These are phyloP conservation scores for Rhagoletis zephyria DNA, from an alignment of 1,140 invertebrate species.

Conservation along the genomic window DNA sequence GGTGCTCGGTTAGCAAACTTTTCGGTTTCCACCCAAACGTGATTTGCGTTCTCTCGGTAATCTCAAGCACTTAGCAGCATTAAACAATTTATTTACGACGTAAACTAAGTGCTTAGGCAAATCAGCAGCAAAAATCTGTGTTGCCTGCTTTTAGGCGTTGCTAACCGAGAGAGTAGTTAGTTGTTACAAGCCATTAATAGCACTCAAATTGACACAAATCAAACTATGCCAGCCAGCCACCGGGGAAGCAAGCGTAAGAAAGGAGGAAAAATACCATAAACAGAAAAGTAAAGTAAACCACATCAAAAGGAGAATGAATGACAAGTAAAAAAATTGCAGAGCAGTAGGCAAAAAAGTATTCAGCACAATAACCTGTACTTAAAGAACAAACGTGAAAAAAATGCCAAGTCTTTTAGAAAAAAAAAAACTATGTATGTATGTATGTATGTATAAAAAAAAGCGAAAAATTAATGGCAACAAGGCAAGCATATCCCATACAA, in stretches of 20 bases:
- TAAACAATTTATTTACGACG: background rate
- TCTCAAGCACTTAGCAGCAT: background rate
- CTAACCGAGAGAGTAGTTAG: background rate
- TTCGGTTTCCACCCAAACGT: background rate
- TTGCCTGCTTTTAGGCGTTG: constrained; percentile 12
- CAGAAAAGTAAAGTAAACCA: background rate
- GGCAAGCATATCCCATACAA: no score
- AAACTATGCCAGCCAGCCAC: background rate
- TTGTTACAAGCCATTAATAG: constrained; percentile 2
- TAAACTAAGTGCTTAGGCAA: background rate
- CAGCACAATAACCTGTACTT: no score
- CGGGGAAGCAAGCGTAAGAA: no score
- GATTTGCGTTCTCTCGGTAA: background rate
- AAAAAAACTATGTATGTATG: no score
- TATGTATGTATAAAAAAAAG: background rate
- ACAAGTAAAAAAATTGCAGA: background rate
- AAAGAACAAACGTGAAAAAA: no score
- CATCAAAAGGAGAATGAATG: background rate
- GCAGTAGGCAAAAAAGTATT: no score
- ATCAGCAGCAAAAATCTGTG: background rate
- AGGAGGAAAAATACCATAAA: background rate
- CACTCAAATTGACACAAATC: constrained; percentile 33
- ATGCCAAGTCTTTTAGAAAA: background rate
- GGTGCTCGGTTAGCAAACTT: background rate
- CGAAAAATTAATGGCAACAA: no score